Evolutionary conservation across 2,113 vertebrate genomes (phyloP).

Genomic region (Sander vitreus): DNA sequence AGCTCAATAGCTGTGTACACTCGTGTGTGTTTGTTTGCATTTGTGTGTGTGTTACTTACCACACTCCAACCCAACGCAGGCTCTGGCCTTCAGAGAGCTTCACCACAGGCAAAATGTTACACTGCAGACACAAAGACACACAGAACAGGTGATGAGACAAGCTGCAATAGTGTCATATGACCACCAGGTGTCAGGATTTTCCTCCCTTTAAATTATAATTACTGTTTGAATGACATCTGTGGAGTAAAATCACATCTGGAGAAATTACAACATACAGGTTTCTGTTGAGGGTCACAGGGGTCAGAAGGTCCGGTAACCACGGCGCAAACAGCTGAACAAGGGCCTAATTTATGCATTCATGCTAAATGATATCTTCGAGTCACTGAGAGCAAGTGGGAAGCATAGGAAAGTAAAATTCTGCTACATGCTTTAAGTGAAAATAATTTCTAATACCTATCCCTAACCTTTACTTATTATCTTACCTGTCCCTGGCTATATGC

Average conservation of each 20-base stretch:
- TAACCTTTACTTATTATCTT: neutral
- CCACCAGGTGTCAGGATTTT: neutral
- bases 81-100: neutral
- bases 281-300: neutral
- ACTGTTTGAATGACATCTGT: too few species aligned
- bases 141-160: neutral
- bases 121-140: neutral
- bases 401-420: neutral
- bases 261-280: too few species aligned
- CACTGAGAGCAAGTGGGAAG: neutral
- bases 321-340: neutral
- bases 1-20: neutral
- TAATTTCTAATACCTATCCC: neutral
- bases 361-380: neutral
- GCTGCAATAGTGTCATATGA: neutral
- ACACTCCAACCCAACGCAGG: neutral
- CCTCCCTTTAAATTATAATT: neutral
- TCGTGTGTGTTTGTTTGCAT: neutral
- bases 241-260: too few species aligned
- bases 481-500: neutral
- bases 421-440: neutral
- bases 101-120: neutral
- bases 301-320: neutral
- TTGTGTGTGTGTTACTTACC: neutral
- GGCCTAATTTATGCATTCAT: neutral